Conservation (phyloP, 2,888 invertebrate genomes). For the Spicauda simplicius region DNA sequence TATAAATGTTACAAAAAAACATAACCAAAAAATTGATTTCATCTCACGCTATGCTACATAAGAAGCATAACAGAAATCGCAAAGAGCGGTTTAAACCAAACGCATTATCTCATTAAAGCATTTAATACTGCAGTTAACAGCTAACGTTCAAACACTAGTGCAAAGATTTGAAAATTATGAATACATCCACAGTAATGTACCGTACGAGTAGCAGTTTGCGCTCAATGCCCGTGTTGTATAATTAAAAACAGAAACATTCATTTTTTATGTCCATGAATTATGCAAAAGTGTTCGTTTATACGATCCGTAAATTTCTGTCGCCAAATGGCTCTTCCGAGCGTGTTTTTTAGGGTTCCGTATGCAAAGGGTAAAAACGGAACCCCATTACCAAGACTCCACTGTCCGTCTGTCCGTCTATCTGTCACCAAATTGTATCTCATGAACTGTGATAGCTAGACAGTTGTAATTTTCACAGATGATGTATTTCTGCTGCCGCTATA, state of each 20-base stretch:
- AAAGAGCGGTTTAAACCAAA: constrained; percentile 10
- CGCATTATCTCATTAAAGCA: constrained; percentile 8
- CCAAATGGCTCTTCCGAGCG: constrained; percentile 65
- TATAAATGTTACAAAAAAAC: too few species aligned
- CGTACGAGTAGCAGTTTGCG: constrained; percentile 65
- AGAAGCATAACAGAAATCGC: neutral
- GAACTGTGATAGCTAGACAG: too few species aligned
- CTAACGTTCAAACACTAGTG: constrained; percentile 19
- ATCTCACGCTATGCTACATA: neutral
- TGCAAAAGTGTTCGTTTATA: constrained; percentile 80
- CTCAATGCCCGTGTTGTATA: constrained; percentile 81
- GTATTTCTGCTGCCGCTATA: too few species aligned
- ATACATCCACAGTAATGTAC: constrained; percentile 60
- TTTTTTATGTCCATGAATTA: constrained; percentile 83
- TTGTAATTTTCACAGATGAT: too few species aligned
- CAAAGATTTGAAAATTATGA: constrained; percentile 35
- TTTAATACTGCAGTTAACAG: constrained; percentile 5
- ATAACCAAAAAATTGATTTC: too few species aligned
- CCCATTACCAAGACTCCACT: too few species aligned
- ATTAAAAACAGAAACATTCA: constrained; percentile 82
- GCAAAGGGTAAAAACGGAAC: too few species aligned
- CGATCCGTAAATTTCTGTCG: constrained; percentile 78
- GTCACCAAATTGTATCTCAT: too few species aligned
- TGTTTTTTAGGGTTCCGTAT: too few species aligned
- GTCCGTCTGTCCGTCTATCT: too few species aligned